Base-by-base conservation (phyloP, 2,797 vertebrate genomes). In the Microhierax caerulescens region DNA sequence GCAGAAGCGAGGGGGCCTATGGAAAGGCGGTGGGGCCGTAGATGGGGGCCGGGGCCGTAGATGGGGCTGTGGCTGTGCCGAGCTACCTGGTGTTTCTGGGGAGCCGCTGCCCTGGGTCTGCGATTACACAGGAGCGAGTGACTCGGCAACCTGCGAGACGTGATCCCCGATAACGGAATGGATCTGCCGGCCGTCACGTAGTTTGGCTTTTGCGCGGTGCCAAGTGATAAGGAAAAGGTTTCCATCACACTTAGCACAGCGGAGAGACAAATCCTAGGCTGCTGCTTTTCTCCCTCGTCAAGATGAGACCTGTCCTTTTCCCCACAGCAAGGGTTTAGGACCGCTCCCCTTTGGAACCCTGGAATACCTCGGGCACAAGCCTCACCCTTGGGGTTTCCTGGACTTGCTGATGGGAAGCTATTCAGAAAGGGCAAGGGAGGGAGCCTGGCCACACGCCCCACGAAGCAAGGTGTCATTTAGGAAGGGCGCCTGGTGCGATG, bases 171-270 rank as follows among this genome's bases (percentile, higher is more conserved):
- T 32, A 91, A 85, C 8, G 12, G 39, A 74, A 47, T 2, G 22
- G 22, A 24, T 61, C 57, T 17, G 37, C 45, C 5, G 10, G 32
- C 4, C 1, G 32, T 57, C 63, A 51, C 43, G n/a, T 54, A 63
- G 37, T 92, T 81, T 45, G 81, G 59, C 34, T 89, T 93, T 82
- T 53, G 63, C 53, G 43, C 4, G 5, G 61, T 68, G 81, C 63
- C 90, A 89, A 75, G 75, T 6, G 92, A 94, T 87, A 96, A 95
- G 77, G 41, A 51, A 72, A 85, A 85, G 11, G 48, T 73, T 93
- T 95, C 88, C 43, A 85, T 91, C 93, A 74, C 80, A 72, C 81
- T 95, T 85, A 88, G 64, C 72, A 8, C 34, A 27, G 75, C 3
- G 3, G 51, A 77, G 51, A 87, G 77, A 82, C 70, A 85, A 94